phyloP scores from a whole-genome alignment of 2,113 vertebrate species.

The Gavia stellata region DNA sequence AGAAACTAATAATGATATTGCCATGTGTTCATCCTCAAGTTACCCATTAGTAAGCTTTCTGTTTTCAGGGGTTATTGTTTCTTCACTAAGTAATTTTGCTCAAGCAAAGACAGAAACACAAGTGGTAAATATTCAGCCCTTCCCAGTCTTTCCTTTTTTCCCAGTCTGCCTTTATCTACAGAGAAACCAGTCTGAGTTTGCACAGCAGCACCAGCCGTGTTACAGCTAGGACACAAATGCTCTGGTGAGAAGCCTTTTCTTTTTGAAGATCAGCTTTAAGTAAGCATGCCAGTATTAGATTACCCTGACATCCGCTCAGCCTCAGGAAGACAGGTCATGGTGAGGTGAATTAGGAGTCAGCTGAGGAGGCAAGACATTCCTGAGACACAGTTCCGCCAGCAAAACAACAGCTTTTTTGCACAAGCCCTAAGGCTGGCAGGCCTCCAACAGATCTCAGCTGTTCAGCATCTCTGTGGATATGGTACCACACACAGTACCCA shows the following conservation, averaged over 20 bases:
- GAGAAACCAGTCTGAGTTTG: neutral
- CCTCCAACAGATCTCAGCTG: neutral
- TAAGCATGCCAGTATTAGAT: neutral
- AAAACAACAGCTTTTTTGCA: neutral
- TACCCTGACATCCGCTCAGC: neutral
- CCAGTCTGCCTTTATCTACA: neutral
- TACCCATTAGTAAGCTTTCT: neutral
- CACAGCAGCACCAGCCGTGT: neutral
- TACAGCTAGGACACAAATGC: neutral
- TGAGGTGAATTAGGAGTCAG: neutral
- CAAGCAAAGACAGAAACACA: neutral
- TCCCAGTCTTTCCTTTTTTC: neutral
- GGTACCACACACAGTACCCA: rapidly evolving
- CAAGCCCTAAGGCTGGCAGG: neutral
- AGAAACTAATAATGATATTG: neutral
- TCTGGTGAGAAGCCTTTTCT: neutral
- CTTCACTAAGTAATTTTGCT: neutral
- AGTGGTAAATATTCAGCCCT: neutral
- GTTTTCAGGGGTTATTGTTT: neutral
- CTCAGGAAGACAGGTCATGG: neutral
- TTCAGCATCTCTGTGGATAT: neutral
- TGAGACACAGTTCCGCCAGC: neutral
- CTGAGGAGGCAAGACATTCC: neutral
- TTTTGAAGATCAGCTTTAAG: neutral
- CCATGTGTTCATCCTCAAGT: neutral